Evolutionary conservation across 2,113 vertebrate genomes (phyloP).

Genomic region (Megaptera novaeangliae): DNA sequence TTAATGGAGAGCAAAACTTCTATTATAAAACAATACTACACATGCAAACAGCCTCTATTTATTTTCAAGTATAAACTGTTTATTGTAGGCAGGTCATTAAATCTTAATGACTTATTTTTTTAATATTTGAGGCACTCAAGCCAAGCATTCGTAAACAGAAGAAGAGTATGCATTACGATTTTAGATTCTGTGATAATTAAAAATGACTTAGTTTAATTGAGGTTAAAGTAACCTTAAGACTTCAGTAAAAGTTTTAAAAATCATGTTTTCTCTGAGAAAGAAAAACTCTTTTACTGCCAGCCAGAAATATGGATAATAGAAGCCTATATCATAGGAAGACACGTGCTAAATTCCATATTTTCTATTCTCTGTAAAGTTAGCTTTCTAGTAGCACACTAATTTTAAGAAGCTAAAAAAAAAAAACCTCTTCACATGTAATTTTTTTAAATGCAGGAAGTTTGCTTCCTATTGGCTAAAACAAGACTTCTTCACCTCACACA

Average conservation of each 20-base stretch:
- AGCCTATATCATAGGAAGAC: conserved; percentile 20
- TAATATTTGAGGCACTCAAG: neutral
- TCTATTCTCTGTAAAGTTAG: conserved; percentile 62
- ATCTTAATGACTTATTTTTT: neutral
- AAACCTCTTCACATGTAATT: neutral
- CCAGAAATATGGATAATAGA: conserved; percentile 58
- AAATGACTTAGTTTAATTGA: conserved; percentile 70
- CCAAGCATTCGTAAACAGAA: neutral
- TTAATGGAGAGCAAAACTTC: neutral
- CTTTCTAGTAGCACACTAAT: conserved; percentile 58
- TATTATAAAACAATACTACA: neutral
- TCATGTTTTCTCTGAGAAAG: conserved; percentile 60
- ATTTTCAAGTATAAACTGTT: neutral
- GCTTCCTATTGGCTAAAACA: conserved; percentile 52
- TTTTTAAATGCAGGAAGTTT: conserved; percentile 50
- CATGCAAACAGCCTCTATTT: neutral
- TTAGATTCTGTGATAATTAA: conserved; percentile 70
- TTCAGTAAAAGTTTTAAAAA: conserved; percentile 58
- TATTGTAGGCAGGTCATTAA: neutral
- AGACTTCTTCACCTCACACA: conserved; percentile 65
- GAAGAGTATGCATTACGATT: conserved; percentile 33
- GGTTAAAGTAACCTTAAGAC: conserved; percentile 69
- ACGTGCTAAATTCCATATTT: conserved; percentile 56
- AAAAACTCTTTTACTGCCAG: conserved; percentile 58
- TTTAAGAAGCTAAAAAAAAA: conserved; percentile 56